Evolutionary conservation across 2,888 invertebrate genomes (phyloP).

Genomic region (Dolichomitus sp.): DNA sequence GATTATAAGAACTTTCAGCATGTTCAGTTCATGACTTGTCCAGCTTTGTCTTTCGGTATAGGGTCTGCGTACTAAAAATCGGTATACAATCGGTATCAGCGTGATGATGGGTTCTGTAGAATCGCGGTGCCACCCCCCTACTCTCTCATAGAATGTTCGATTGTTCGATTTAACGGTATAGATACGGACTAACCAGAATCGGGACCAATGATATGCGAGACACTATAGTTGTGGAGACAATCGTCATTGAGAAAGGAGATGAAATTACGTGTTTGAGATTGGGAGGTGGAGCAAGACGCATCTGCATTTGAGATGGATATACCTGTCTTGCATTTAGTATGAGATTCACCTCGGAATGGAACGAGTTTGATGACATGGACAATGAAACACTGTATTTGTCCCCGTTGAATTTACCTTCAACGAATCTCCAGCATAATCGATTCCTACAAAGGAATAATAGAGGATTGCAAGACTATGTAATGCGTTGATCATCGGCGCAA

Average conservation of each 20-base stretch:
- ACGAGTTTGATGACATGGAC: neutral
- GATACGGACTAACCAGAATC: constrained; percentile 19
- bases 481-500: neutral
- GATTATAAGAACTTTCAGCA: no score
- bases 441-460: constrained; percentile 33
- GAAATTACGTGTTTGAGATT: constrained; percentile 12
- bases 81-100: no score
- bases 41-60: no score
- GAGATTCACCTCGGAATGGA: neutral
- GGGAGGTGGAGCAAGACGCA: constrained; percentile 12
- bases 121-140: neutral
- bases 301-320: constrained; percentile 24
- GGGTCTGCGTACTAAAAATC: no score
- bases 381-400: constrained; percentile 7
- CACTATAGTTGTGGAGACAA: neutral
- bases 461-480: constrained; percentile 7
- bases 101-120: no score
- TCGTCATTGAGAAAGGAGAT: constrained; percentile 11
- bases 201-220: constrained; percentile 24
- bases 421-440: constrained; percentile 4
- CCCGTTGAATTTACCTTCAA: neutral
- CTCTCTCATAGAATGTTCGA: constrained; percentile 32
- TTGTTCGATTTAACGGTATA: constrained; percentile 41
- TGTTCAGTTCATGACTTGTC: no score
- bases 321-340: constrained; percentile 8